phyloP scores from a whole-genome alignment of 1,140 invertebrate genomes.

The Orussus abietinus region DNA sequence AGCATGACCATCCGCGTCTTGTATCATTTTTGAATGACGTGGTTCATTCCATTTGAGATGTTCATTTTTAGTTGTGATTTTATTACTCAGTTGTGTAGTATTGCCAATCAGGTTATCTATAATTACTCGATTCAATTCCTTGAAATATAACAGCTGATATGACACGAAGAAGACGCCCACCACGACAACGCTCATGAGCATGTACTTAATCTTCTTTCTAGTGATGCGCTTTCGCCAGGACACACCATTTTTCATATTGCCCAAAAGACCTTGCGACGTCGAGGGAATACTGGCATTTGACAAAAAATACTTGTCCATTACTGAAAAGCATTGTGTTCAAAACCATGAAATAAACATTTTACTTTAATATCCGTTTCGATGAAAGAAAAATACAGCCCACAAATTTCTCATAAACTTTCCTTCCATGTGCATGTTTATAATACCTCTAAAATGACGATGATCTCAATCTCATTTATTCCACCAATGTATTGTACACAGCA shows the following conservation, averaged over 20 bases:
- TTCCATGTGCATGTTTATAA: too few species aligned
- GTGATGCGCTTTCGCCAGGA: conserved; percentile 20
- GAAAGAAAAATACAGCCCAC: too few species aligned
- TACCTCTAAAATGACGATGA: too few species aligned
- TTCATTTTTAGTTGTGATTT: conserved; percentile 8
- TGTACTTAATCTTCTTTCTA: conserved; percentile 17
- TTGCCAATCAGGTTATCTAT: conserved; percentile 21
- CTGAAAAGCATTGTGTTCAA: too few species aligned
- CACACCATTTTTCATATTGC: conserved; percentile 22
- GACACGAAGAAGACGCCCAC: conserved; percentile 18
- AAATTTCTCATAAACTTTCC: too few species aligned
- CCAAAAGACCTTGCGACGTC: too few species aligned
- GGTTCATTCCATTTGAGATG: conserved; percentile 20
- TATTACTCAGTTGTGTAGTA: conserved; percentile 12
- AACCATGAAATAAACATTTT: too few species aligned
- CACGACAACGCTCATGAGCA: conserved; percentile 16
- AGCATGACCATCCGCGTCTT: conserved; percentile 21
- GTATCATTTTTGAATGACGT: conserved; percentile 25
- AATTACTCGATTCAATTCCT: conserved; percentile 16
- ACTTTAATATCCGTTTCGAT: too few species aligned
- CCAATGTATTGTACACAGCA: too few species aligned
- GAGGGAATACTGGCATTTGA: too few species aligned
- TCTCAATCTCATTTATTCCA: too few species aligned
- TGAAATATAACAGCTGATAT: conserved; percentile 23
- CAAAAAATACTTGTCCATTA: too few species aligned